Evolutionary conservation across 64 coral and sea anemone genomes (phyloP), one percentile per base, ranked within the genome.

Genomic region (Cladopsammia gracilis): DNA sequence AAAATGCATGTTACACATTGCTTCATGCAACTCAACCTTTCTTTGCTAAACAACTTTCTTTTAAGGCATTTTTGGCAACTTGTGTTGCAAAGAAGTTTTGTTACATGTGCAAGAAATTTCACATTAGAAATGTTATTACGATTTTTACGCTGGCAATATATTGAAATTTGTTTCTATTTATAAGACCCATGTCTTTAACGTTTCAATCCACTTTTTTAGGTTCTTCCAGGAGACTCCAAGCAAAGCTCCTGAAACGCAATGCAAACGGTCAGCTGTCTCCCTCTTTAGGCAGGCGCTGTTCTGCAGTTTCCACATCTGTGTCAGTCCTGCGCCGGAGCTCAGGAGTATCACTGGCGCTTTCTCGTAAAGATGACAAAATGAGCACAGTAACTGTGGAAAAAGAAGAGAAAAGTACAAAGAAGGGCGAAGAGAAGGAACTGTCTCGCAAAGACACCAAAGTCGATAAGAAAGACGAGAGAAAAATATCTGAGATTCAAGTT

Each of bases 401-500:
- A 49, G 91, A 85, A 6, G 42, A 62, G 18, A 92, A 70, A 64
- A 34, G 23, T 25, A 24, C 45, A 6, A 48, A 83, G 45, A 83
- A 68, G 62, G 56, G 53, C 8, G 79, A 85, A 3, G 58, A 23
- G 14, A 68, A 90, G 48, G 42, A 71, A 4, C 3, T 46, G 3
- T 5, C 20, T 10, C 7, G 1, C 14, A 75, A 88, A 24, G 22
- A 75, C 58, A 14, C 58, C 5, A 54, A 65, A 25, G 89, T 46
- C 11, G 89, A 73, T 6, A 80, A 53, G 9, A 70, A 82, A 60
- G 79, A 58, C 13, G 53, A 62, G 43, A 48, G n/a, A 4, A 72
- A 15, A 34, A 72, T 15, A n/a, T 71, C 73, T 13, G 96, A 98
- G 78, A 98, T 98, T 51, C 96, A 98, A 91, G 88, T 98, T 45